Evolutionary conservation across 2,797 vertebrate species (phyloP), one percentile per base, ranked within the genome.

Genomic region (Danio albolineatus): DNA sequence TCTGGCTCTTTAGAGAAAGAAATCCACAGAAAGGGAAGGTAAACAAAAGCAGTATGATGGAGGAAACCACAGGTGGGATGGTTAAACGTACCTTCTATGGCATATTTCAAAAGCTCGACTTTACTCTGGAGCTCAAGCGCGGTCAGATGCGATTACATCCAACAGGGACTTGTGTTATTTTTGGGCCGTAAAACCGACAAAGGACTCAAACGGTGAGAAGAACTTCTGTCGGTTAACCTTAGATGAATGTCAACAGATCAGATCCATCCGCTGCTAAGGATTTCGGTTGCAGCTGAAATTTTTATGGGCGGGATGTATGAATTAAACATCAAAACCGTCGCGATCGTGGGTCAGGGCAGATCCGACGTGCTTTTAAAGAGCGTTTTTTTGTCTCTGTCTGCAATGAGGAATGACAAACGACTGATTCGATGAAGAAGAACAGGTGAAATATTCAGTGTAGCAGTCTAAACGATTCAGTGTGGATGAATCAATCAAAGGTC

Each of bases 51-150:
- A 73, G 21, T 72, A 36, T 44, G 48, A 46, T 1, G 28, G 19
- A 53, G 28, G 38, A 79, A 54, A 48, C 39, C 16, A 16, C 19
- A 36, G 60, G 48, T 44, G 21, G 65, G 62, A 70, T 5, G 12
- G 9, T 48, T 54, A 53, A 49, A 43, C 21, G 8, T 21, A 4
- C 56, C 38, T 28, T 67, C 16, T 1, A 71, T 4, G 1, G 51
- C 74, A 67, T 21, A 54, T 79, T 82, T 69, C 61, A 82, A 82
- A 73, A 82, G 54, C 56, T 21, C 0, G 41, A 56, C 69, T 79
- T 83, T 74, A 16, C n/a, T 49, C n/a, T 4, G 16, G 43, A 51
- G 17, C 69, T 78, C 54, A 70, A 70, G 16, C 17, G 4, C 10
- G 0, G 53, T 75, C 64, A 56, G 65, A 43, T 48, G 53, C 5